Evolutionary conservation across 2,113 vertebrate genomes (phyloP).

Genomic region (Gorsachius goisagi): DNA sequence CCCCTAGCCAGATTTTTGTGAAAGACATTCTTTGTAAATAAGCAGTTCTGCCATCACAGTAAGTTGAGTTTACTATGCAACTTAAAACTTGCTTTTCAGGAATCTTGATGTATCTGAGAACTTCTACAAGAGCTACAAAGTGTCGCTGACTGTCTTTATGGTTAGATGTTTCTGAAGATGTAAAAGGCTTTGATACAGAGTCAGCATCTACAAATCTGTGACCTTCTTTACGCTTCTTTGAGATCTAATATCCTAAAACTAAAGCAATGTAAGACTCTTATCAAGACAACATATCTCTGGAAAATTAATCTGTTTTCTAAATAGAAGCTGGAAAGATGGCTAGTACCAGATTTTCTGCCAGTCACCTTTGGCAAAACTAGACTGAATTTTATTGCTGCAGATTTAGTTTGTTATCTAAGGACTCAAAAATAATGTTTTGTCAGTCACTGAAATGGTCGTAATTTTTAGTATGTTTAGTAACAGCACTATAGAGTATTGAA

Average conservation of each 20-base stretch:
- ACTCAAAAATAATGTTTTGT: background rate
- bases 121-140: background rate
- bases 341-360: background rate
- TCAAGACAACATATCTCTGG: background rate
- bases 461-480: background rate
- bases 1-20: background rate
- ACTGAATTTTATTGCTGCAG: background rate
- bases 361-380: background rate
- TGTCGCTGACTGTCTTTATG: background rate
- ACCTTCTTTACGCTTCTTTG: background rate
- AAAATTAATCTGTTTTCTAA: background rate
- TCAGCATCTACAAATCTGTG: background rate
- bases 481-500: background rate
- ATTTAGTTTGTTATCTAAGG: background rate
- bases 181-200: background rate
- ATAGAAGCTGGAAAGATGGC: background rate
- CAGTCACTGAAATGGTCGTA: background rate
- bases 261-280: background rate
- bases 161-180: background rate
- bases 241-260: background rate
- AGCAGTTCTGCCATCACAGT: background rate
- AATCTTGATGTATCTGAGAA: background rate
- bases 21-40: background rate
- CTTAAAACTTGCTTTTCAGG: background rate
- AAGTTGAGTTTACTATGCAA: background rate